These are phyloP conservation scores for Pomacea canaliculata DNA, from an alignment of 2,888 invertebrate genomes.

Conservation along the genomic window DNA sequence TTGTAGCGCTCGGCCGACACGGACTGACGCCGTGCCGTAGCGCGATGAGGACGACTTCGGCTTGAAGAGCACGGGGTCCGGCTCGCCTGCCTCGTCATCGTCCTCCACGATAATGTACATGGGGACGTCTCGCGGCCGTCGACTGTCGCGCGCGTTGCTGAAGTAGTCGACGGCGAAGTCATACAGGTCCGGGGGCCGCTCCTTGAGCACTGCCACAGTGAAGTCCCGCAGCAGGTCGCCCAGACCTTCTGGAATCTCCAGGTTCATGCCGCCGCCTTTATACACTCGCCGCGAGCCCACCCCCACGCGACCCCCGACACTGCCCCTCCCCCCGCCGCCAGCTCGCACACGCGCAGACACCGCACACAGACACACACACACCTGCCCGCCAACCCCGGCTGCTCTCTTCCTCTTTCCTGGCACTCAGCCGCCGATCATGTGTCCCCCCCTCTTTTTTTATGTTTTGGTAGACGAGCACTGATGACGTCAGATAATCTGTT, in stretches of 20 bases:
- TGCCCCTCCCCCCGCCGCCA: background rate
- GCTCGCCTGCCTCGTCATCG: slow-evolving; percentile 66
- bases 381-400: background rate
- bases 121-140: slow-evolving; percentile 61
- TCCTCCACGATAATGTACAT: slow-evolving; percentile 69
- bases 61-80: slow-evolving; percentile 62
- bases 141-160: slow-evolving; percentile 60
- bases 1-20: slow-evolving; percentile 69
- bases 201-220: slow-evolving; percentile 68
- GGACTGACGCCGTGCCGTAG: slow-evolving; percentile 67
- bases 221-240: slow-evolving; percentile 68
- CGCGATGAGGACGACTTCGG: slow-evolving; percentile 51
- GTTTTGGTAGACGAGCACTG: no score
- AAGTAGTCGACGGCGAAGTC: slow-evolving; percentile 69
- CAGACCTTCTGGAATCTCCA: slow-evolving; percentile 68
- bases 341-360: background rate
- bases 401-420: background rate
- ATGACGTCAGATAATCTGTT: no score
- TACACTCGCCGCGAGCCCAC: background rate
- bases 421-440: background rate
- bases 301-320: background rate
- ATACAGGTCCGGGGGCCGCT: slow-evolving; percentile 64
- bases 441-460: background rate
- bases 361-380: slow-evolving; percentile 1
- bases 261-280: slow-evolving; percentile 53